A percentile compares a stretch with the other conserved stretches of the same genome.
phyloP scores from a whole-genome alignment of 2,113 vertebrate species.

The Corythornis cristatus region DNA sequence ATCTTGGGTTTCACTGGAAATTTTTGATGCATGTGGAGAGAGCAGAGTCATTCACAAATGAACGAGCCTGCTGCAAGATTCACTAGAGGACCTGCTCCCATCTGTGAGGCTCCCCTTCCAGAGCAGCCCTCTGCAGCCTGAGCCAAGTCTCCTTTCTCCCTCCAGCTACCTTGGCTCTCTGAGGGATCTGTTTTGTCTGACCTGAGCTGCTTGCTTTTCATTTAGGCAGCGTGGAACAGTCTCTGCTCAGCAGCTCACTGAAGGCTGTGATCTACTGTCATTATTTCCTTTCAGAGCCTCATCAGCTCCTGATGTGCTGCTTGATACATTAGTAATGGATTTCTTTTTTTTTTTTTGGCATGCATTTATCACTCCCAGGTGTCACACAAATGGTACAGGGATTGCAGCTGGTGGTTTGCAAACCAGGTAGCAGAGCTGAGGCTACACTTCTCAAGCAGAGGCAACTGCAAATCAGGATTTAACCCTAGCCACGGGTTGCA shows the following conservation, averaged over 20 bases:
- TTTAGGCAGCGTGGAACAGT: neutral
- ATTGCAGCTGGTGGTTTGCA: neutral
- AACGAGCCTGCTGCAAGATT: neutral
- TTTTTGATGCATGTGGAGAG: neutral
- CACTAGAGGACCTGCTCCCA: neutral
- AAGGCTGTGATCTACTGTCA: neutral
- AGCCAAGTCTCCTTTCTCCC: neutral
- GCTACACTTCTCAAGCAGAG: neutral
- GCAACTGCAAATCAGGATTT: neutral
- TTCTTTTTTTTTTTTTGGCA: neutral
- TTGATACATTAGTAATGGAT: neutral
- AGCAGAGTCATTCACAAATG: neutral
- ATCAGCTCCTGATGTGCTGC: neutral
- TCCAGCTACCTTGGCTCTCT: neutral
- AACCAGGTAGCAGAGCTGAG: neutral
- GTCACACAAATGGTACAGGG: neutral
- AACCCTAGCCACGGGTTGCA: neutral
- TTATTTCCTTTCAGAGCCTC: conserved; percentile 29
- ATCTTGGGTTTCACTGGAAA: neutral
- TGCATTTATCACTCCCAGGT: conserved; percentile 13
- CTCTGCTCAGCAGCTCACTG: neutral
- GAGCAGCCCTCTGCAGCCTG: neutral
- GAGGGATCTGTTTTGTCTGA: neutral
- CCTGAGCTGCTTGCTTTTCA: neutral
- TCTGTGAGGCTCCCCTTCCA: neutral